These are phyloP conservation scores for Loriculus beryllinus DNA, from an alignment of 2,797 vertebrate species.

Conservation along the genomic window DNA sequence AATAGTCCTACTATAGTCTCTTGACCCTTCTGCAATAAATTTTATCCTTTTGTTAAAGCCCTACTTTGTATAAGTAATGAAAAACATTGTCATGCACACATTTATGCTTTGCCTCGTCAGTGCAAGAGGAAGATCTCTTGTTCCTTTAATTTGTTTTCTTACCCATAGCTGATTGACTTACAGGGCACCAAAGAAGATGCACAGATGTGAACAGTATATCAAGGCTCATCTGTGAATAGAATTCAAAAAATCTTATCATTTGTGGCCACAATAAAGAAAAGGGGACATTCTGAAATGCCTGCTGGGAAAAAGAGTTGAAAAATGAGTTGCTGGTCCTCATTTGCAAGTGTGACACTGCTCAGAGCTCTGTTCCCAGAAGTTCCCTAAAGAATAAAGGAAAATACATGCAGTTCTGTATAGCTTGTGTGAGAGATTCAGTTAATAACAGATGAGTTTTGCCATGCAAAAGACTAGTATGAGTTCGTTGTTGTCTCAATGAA, in stretches of 20 bases:
- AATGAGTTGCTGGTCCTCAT: neutral
- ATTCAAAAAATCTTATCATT: neutral
- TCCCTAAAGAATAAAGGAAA: neutral
- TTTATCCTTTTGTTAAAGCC: neutral
- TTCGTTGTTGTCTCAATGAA: constrained; percentile 2
- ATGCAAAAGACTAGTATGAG: neutral
- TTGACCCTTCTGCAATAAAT: neutral
- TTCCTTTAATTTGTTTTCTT: neutral
- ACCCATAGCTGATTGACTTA: neutral
- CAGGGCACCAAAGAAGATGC: neutral
- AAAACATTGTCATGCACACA: neutral
- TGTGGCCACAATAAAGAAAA: neutral
- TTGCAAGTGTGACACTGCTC: neutral
- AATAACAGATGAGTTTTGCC: neutral
- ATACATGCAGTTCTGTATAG: neutral
- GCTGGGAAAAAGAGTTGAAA: neutral
- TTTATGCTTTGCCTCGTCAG: neutral
- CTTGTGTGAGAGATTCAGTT: neutral
- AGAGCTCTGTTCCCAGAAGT: neutral
- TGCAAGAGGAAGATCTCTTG: neutral
- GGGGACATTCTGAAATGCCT: neutral
- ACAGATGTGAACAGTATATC: neutral
- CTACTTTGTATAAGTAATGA: neutral
- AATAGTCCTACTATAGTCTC: neutral
- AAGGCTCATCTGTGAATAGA: neutral